phyloP scores from a whole-genome alignment of 53 echinoderm and acorn worm genomes.

The Antedon mediterranea region DNA sequence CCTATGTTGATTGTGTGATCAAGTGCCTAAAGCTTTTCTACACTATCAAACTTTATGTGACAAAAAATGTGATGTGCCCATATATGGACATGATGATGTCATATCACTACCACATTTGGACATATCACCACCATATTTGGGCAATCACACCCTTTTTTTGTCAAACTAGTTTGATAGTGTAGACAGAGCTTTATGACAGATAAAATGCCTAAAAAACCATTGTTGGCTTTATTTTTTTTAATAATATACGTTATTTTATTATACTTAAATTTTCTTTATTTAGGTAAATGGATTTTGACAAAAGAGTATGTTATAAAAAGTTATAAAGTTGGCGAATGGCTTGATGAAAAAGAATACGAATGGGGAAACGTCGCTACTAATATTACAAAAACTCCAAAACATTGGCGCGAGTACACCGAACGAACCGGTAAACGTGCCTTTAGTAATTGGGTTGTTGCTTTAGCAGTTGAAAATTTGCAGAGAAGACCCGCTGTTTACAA shows the following conservation, averaged over 20 bases:
- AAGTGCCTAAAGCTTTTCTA: no score
- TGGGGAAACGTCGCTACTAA: constrained; percentile 31
- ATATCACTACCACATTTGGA: no score
- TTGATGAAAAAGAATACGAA: constrained; percentile 45
- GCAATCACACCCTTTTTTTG: no score
- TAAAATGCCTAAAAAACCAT: no score
- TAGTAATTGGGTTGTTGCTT: constrained; percentile 41
- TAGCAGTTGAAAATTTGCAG: constrained; percentile 31
- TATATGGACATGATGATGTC: no score
- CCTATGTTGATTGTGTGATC: no score
- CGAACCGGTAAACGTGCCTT: constrained; percentile 35
- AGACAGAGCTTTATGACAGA: no score
- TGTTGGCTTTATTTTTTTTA: no score
- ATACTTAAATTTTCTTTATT: neutral
- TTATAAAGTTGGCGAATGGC: constrained; percentile 43
- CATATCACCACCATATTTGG: no score
- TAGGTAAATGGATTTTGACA: constrained; percentile 87
- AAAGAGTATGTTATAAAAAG: constrained; percentile 46
- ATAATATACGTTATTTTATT: neutral
- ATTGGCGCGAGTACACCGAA: constrained; percentile 36
- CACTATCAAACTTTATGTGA: no score
- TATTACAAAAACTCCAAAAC: constrained; percentile 12
- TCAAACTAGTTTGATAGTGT: no score
- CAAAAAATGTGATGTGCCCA: no score
- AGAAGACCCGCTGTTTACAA: constrained; percentile 62